Conservation (phyloP, 2,797 vertebrate genomes). For the Podarcis lilfordi region DNA sequence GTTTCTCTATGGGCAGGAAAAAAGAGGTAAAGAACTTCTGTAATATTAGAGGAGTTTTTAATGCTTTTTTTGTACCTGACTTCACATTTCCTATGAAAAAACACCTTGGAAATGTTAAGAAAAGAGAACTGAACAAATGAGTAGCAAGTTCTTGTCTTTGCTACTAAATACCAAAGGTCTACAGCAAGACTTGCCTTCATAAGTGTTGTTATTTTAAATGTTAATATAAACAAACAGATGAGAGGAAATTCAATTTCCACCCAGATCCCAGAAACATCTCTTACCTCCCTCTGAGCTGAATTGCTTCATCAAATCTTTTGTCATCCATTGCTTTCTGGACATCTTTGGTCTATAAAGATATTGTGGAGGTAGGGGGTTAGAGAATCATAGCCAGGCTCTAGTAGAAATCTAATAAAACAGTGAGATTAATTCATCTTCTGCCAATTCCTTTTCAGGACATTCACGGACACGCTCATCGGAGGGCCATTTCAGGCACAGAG, state of each 20-base stretch:
- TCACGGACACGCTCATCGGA: neutral
- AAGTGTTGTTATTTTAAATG: neutral
- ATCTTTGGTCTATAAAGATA: constrained; percentile 86
- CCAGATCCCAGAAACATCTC: neutral
- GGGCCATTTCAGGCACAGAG: neutral
- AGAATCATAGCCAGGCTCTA: neutral
- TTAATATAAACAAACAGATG: constrained; percentile 4
- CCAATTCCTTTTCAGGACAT: neutral
- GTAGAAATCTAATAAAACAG: neutral
- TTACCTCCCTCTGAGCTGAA: constrained; percentile 94
- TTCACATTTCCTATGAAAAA: neutral
- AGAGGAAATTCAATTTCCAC: constrained; percentile 12
- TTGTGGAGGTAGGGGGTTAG: neutral
- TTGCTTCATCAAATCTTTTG: constrained; percentile 90
- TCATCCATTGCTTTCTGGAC: constrained; percentile 97
- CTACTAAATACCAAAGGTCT: neutral
- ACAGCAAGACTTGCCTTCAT: neutral
- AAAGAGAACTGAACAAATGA: neutral
- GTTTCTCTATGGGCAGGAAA: neutral
- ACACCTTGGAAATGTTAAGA: neutral
- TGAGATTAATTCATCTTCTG: neutral
- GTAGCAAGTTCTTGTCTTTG: neutral
- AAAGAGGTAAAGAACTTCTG: neutral
- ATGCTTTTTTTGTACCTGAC: neutral
- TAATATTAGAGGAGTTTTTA: neutral